Conservation (phyloP, 2,797 vertebrate genomes). For the Nannoperca australis region DNA sequence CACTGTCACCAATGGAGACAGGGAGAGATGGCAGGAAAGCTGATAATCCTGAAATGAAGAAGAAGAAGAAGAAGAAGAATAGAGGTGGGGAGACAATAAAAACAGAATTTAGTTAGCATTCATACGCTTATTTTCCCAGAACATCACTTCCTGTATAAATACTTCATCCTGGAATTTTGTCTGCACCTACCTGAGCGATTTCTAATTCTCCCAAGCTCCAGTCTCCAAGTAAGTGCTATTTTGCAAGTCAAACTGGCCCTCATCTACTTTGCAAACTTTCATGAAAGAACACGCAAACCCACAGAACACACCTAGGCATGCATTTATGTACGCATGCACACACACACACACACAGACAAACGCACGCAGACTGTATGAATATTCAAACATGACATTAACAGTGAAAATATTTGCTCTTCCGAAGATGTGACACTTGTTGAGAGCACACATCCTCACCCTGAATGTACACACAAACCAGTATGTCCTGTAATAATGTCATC, state of each 20-base stretch:
- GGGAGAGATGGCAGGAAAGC: slow-evolving; percentile 67
- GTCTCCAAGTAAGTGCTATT: slow-evolving; percentile 70
- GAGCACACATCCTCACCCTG: slow-evolving; percentile 72
- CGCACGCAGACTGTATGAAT: slow-evolving; percentile 45
- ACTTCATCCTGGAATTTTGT: slow-evolving; percentile 22
- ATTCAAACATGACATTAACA: slow-evolving; percentile 51
- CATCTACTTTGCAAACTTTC: slow-evolving; percentile 86
- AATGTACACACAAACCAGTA: slow-evolving; percentile 81
- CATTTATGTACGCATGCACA: neutral
- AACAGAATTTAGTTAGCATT: slow-evolving; percentile 8
- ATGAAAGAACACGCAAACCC: slow-evolving; percentile 62
- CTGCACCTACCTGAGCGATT: slow-evolving; percentile 40
- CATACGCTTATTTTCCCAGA: neutral
- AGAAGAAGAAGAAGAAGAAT: neutral
- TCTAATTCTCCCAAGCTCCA: slow-evolving; percentile 35
- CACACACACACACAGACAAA: slow-evolving; percentile 18
- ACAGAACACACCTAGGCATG: slow-evolving; percentile 44
- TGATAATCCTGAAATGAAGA: slow-evolving; percentile 63
- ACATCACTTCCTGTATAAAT: neutral
- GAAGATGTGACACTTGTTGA: slow-evolving; percentile 36
- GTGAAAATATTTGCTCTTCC: slow-evolving; percentile 65
- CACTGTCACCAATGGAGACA: slow-evolving; percentile 69
- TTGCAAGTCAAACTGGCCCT: slow-evolving; percentile 88
- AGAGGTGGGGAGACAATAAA: slow-evolving; percentile 1
- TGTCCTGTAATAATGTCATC: slow-evolving; percentile 69